Percentiles rank a stretch among this genome's conserved stretches.
Evolutionary conservation across 2,113 vertebrate species (phyloP).

Genomic region (Anoura caudifer): DNA sequence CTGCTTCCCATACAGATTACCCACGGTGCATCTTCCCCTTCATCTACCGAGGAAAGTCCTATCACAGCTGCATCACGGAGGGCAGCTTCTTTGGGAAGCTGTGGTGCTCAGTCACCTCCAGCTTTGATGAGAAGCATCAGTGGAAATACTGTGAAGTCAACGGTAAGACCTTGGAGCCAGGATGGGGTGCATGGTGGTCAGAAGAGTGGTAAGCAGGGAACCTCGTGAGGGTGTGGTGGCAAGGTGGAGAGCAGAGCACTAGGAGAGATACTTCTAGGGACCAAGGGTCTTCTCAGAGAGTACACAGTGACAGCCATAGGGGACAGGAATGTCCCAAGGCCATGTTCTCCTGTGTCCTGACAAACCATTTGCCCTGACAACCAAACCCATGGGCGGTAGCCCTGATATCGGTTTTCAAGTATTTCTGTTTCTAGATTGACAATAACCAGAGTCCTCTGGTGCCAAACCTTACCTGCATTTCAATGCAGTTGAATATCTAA

Average conservation of each 20-base stretch:
- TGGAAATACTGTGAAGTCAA: slow-evolving; percentile 46
- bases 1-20: slow-evolving; percentile 62
- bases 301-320: neutral
- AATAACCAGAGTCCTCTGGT: neutral
- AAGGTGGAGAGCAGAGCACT: neutral
- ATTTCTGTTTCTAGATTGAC: neutral
- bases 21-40: slow-evolving; percentile 87
- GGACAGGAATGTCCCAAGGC: neutral
- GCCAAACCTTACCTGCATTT: neutral
- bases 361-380: neutral
- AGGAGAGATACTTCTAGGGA: too few relatives aligned
- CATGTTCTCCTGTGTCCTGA: neutral
- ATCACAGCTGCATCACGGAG: slow-evolving; percentile 82
- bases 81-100: slow-evolving; percentile 80
- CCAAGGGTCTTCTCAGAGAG: neutral
- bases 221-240: accelerated
- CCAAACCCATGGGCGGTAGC: neutral
- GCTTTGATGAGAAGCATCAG: slow-evolving; percentile 39
- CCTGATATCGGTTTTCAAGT: neutral
- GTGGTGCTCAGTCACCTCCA: slow-evolving; percentile 85
- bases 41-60: slow-evolving; percentile 77
- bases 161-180: neutral
- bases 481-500: neutral
- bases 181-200: too few relatives aligned
- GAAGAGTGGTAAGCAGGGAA: accelerated